phyloP scores from a whole-genome alignment of 2,888 invertebrate genomes.

The Agrochola circellaris region DNA sequence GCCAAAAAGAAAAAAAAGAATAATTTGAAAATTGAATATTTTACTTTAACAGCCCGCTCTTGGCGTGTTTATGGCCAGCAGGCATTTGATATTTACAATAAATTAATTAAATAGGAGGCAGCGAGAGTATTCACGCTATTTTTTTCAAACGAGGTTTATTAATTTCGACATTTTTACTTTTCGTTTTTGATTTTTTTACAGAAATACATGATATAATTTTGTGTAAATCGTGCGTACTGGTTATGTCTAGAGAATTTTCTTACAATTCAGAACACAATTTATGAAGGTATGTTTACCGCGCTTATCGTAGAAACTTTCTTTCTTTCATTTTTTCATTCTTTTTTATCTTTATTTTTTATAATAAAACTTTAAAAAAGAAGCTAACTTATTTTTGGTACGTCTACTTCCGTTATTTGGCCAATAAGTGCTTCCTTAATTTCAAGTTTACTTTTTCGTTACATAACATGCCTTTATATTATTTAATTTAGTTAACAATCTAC shows the following conservation, averaged over 20 bases:
- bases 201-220: background rate
- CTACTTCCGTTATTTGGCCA: background rate
- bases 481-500: background rate
- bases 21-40: slow-evolving; percentile 46
- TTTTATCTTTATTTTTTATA: too few species aligned
- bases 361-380: background rate
- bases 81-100: slow-evolving; percentile 52
- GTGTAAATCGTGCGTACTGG: background rate
- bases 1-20: slow-evolving; percentile 5
- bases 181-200: background rate
- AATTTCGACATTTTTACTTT: background rate
- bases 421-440: background rate
- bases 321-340: too few species aligned
- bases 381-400: background rate
- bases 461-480: background rate
- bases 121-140: background rate
- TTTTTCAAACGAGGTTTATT: background rate
- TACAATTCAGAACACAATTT: background rate
- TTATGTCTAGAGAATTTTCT: background rate
- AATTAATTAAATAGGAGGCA: slow-evolving; percentile 42
- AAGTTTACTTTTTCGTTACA: background rate
- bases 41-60: slow-evolving; percentile 52
- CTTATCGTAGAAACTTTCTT: background rate
- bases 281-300: background rate
- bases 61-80: slow-evolving; percentile 62